Conservation (phyloP, 2,888 invertebrate genomes). For the Plemyria rubiginata region DNA sequence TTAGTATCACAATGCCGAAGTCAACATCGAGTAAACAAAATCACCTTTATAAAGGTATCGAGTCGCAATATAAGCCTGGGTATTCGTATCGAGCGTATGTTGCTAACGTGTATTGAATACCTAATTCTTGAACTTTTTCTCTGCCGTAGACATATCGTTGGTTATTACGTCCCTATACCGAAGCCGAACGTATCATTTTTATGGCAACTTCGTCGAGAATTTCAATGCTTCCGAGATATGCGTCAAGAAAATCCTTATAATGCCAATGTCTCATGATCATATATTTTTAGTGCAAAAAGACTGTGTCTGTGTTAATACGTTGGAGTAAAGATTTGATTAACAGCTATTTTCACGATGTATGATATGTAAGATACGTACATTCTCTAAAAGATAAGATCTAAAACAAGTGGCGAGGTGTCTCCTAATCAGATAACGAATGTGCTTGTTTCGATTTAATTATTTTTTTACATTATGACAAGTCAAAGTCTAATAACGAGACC, state of each 20-base stretch:
- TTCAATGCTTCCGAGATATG: constrained; percentile 27
- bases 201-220: constrained; percentile 39
- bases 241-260: constrained; percentile 7
- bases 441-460: too few relatives aligned
- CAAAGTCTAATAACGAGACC: too few relatives aligned
- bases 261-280: constrained; percentile 10
- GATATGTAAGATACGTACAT: too few relatives aligned
- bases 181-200: constrained; percentile 42
- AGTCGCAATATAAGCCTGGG: constrained; percentile 30
- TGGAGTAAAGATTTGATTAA: neutral
- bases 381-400: too few relatives aligned
- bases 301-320: constrained; percentile 1
- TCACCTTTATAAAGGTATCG: constrained; percentile 23
- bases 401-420: too few relatives aligned
- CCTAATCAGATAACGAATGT: too few relatives aligned
- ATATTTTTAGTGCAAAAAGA: constrained; percentile 18
- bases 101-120: constrained; percentile 39
- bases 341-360: neutral
- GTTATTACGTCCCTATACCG: constrained; percentile 37
- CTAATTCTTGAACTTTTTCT: constrained; percentile 43
- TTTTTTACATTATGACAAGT: too few relatives aligned
- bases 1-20: constrained; percentile 4
- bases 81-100: constrained; percentile 38
- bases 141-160: constrained; percentile 40
- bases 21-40: constrained; percentile 17